These are phyloP conservation scores for Halcyon senegalensis DNA, from an alignment of 2,113 vertebrate species.

Conservation along the genomic window DNA sequence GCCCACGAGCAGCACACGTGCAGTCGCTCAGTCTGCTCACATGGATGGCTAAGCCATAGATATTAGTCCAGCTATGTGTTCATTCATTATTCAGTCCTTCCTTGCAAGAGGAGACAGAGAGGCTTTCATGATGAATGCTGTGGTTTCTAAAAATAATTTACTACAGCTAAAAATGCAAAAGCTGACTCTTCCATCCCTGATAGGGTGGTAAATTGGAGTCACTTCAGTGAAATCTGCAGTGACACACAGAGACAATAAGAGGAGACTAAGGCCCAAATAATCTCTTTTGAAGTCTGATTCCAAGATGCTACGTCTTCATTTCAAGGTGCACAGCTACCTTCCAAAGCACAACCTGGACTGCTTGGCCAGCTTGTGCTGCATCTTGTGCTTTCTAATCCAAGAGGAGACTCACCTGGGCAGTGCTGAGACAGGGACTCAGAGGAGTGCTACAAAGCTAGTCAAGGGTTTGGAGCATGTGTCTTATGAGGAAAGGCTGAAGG, in stretches of 20 bases:
- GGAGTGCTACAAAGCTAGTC: too few species aligned
- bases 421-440: rapidly evolving
- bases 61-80: neutral
- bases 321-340: neutral
- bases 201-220: conserved; percentile 26
- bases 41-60: neutral
- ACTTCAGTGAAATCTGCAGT: neutral
- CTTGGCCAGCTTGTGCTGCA: neutral
- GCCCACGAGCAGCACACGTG: neutral
- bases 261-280: neutral
- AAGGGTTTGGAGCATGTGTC: too few species aligned
- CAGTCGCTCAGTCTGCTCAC: neutral
- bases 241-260: neutral
- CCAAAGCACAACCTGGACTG: neutral
- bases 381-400: neutral
- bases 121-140: conserved; percentile 39
- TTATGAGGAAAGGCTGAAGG: too few species aligned
- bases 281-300: neutral
- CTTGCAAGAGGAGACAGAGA: conserved; percentile 11
- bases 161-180: conserved; percentile 9
- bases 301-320: neutral
- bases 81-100: conserved; percentile 57
- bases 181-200: neutral
- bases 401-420: neutral
- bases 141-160: conserved; percentile 57